phyloP scores from a whole-genome alignment of 2,797 vertebrate species.

The Sparus aurata region DNA sequence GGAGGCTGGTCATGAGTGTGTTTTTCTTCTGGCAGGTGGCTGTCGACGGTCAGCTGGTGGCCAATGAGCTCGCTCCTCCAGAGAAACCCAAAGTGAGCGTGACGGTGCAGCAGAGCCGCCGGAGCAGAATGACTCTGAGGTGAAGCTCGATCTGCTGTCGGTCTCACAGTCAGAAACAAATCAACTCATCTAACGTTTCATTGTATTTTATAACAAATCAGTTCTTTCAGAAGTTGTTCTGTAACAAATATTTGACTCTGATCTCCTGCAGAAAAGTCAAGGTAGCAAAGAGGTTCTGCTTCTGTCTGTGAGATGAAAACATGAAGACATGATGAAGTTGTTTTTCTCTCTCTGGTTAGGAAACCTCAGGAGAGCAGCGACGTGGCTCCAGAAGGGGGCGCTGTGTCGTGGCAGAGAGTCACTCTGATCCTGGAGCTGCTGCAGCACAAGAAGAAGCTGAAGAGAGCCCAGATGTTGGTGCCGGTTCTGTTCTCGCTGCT shows the following conservation, averaged over 20 bases:
- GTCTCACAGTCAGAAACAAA: not conserved
- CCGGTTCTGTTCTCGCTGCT: slow-evolving; percentile 93
- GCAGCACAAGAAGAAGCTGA: slow-evolving; percentile 98
- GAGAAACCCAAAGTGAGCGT: slow-evolving; percentile 82
- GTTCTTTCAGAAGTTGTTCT: no score
- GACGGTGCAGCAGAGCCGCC: slow-evolving; percentile 92
- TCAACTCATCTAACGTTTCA: no score
- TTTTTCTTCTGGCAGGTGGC: slow-evolving; percentile 83
- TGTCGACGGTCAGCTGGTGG: slow-evolving; percentile 90
- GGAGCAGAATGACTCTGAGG: slow-evolving; percentile 89
- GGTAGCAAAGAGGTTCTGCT: not conserved
- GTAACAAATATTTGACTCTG: no score
- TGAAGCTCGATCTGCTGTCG: slow-evolving; percentile 16
- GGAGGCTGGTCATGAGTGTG: no score
- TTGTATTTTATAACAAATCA: no score
- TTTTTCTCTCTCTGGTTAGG: slow-evolving; percentile 68
- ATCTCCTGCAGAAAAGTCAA: not conserved
- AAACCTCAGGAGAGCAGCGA: slow-evolving; percentile 80
- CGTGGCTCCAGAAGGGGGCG: slow-evolving; percentile 66
- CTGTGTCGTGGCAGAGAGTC: slow-evolving; percentile 89
- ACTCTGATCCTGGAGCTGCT: slow-evolving; percentile 95
- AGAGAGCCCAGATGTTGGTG: slow-evolving; percentile 86
- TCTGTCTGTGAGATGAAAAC: not conserved
- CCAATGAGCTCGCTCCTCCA: slow-evolving; percentile 89
- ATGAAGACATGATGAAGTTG: not conserved